Conservation (phyloP, 1,140 invertebrate genomes). For the Dendroctonus ponderosae region DNA sequence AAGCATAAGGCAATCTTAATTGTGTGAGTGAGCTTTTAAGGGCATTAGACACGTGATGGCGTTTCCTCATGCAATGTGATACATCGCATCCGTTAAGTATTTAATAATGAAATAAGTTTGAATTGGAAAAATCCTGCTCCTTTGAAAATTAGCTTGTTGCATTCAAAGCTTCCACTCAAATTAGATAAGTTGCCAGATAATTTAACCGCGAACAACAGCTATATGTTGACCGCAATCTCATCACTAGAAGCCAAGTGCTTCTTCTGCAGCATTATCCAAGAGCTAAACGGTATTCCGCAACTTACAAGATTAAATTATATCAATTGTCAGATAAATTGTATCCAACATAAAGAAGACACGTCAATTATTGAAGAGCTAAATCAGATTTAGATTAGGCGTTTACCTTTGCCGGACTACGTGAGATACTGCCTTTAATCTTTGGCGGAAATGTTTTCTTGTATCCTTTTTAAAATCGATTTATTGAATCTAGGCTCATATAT, state of each 20-base stretch:
- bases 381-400: conserved; percentile 40
- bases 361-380: conserved; percentile 42
- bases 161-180: no score
- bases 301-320: conserved; percentile 36
- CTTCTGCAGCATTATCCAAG: conserved; percentile 1
- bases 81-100: no score
- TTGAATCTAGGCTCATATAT: not conserved
- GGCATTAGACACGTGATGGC: not conserved
- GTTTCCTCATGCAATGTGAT: not conserved
- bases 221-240: not conserved
- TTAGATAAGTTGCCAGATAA: no score
- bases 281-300: conserved; percentile 8
- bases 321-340: conserved; percentile 39
- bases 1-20: not conserved
- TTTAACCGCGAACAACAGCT: no score
- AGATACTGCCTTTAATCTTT: conserved; percentile 35
- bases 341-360: conserved; percentile 40
- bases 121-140: no score
- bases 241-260: not conserved
- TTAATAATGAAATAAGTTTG: no score
- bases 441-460: conserved; percentile 26
- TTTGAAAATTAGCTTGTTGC: no score
- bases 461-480: conserved; percentile 33
- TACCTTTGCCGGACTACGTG: conserved; percentile 34
- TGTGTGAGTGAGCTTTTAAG: conserved; percentile 4